phyloP scores from a whole-genome alignment of 2,797 vertebrate genomes.

The Danio tinwini region DNA sequence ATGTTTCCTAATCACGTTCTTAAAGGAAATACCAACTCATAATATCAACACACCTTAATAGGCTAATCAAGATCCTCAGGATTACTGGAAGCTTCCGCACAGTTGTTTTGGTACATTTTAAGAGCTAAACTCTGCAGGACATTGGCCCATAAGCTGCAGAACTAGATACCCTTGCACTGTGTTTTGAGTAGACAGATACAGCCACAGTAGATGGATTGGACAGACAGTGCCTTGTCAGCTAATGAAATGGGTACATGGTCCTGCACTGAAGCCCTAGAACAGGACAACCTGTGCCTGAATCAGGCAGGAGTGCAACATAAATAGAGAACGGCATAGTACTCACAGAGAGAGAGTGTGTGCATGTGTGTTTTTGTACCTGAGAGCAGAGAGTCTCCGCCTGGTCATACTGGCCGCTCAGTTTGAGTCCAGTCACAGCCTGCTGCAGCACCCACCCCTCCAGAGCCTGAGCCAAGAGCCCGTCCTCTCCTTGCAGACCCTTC shows the following conservation, averaged over 20 bases:
- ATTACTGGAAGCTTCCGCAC: neutral
- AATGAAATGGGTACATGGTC: neutral
- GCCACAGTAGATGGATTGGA: neutral
- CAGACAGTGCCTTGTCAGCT: constrained; percentile 10
- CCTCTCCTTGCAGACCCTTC: constrained; percentile 73
- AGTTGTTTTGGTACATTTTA: neutral
- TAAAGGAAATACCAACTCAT: neutral
- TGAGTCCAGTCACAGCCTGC: constrained; percentile 87
- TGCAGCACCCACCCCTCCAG: constrained; percentile 91
- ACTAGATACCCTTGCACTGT: neutral
- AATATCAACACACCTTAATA: neutral
- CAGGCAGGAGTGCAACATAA: constrained; percentile 2
- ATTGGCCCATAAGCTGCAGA: neutral
- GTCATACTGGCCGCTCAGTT: constrained; percentile 80
- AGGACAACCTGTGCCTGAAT: constrained; percentile 23
- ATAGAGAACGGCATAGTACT: neutral
- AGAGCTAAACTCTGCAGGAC: neutral
- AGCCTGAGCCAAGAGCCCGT: constrained; percentile 75
- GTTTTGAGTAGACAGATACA: neutral
- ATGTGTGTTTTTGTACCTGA: constrained; percentile 78
- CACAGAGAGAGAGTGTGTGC: constrained; percentile 8
- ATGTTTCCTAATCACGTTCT: too few relatives aligned
- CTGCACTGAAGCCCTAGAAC: constrained; percentile 33
- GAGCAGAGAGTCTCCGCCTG: constrained; percentile 91
- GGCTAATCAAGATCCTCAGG: neutral